Percentiles rank a stretch among this genome's conserved stretches.
Evolutionary conservation across 2,797 vertebrate genomes (phyloP).

Genomic region (Anas bernieri): DNA sequence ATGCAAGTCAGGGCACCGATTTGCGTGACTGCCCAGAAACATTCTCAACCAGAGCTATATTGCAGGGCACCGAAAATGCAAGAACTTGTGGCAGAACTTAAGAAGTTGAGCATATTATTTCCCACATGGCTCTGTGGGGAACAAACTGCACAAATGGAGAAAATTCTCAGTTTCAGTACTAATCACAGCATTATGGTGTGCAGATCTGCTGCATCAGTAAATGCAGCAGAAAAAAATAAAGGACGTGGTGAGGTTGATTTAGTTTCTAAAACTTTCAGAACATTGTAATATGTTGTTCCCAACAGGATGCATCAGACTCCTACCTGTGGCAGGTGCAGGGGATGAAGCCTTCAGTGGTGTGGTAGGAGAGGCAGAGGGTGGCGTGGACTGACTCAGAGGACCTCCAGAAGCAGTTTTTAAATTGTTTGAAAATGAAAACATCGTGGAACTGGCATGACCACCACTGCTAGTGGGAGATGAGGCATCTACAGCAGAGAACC

Average conservation of each 20-base stretch:
- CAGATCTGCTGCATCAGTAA: not conserved
- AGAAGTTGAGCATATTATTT: not conserved
- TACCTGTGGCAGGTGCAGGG: constrained; percentile 50
- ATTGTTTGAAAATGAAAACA: constrained; percentile 80
- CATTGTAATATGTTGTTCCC: not conserved
- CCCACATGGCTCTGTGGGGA: not conserved
- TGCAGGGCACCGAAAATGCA: not conserved
- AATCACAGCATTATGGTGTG: not conserved
- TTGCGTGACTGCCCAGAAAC: not conserved
- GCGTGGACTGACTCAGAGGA: constrained; percentile 48
- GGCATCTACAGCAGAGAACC: constrained; percentile 82
- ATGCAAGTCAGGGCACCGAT: not conserved
- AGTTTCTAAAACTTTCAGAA: not conserved
- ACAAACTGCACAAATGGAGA: not conserved
- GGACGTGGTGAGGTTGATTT: not conserved
- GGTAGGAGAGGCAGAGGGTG: not conserved
- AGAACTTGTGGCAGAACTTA: not conserved
- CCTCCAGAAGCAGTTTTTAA: constrained; percentile 76
- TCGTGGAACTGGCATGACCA: not conserved
- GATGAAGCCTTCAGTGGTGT: constrained; percentile 38
- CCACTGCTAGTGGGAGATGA: constrained; percentile 51
- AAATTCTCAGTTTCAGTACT: not conserved
- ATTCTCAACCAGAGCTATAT: not conserved
- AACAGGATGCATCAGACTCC: not conserved
- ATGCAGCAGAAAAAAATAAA: not conserved